A percentile compares a stretch with the other conserved stretches of the same genome.
phyloP scores from a whole-genome alignment of 2,888 invertebrate species.

The Empis livida region DNA sequence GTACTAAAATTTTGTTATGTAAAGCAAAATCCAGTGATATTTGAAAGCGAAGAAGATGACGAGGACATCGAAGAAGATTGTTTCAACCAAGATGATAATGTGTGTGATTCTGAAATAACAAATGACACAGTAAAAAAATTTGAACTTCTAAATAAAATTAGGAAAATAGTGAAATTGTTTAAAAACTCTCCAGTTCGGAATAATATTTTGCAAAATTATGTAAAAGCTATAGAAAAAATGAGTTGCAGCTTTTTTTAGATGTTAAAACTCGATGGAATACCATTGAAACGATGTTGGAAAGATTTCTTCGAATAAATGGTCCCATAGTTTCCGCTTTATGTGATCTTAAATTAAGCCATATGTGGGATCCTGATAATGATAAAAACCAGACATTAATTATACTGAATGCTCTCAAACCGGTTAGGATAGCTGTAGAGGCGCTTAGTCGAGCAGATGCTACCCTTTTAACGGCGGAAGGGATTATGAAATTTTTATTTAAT shows the following conservation, averaged over 20 bases:
- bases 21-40: background rate
- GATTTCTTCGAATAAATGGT: background rate
- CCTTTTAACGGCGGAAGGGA: background rate
- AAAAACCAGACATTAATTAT: too few species aligned
- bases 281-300: background rate
- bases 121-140: too few species aligned
- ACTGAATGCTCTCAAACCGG: background rate
- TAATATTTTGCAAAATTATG: background rate
- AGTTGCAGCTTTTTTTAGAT: background rate
- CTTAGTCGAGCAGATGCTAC: background rate
- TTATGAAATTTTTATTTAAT: slow-evolving; percentile 1
- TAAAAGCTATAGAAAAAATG: background rate
- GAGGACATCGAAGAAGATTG: too few species aligned
- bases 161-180: background rate
- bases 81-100: too few species aligned
- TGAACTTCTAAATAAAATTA: too few species aligned
- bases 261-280: slow-evolving; percentile 1
- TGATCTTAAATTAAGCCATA: background rate
- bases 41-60: background rate
- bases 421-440: background rate
- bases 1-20: background rate
- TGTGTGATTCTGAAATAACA: background rate
- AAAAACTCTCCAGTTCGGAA: background rate
- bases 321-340: background rate
- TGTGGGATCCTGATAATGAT: slow-evolving; percentile 1